Evolutionary conservation across 2,797 vertebrate genomes (phyloP), one percentile per base, ranked within the genome.

Genomic region (Gymnopithys bicolor): DNA sequence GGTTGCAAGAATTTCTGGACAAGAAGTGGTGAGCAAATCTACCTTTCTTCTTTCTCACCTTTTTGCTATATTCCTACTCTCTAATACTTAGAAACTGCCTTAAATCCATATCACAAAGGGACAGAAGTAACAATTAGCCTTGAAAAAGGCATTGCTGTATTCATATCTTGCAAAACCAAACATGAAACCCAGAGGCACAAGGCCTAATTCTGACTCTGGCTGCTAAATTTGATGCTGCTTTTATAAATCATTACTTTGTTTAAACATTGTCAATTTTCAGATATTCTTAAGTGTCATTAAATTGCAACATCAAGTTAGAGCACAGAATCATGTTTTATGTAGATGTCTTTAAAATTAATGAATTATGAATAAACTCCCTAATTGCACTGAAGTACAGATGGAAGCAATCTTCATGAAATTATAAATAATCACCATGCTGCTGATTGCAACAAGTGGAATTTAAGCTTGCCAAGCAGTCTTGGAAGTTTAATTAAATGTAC

Each of bases 401-500:
- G 94, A 92, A 94, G 59, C 43, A 96, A 68, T 81, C 91, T 90
- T 94, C 48, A 86, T 68, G 67, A 89, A 81, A 88, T 96, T 97
- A 95, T 64, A 94, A 97, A 93, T 95, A 97, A 97, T 97, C 91
- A 67, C 66, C 52, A 70, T 37, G 35, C 69, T 95, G 93, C 62
- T 96, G 87, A 96, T 95, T 97, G 93, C 41, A 96, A 95, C 94
- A 95, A 96, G 48, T 92, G 43, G 24, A 95, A 96, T 76, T 93
- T 87, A 89, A 93, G 89, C 90, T 90, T 94, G 92, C 93, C 84
- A 96, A 85, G 68, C 80, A 52, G 91, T 67, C 62, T 89, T 94
- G 89, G 87, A 96, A 95, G 63, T 96, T 97, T 96, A 96, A 97
- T 97, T 96, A 95, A 95, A 88, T 79, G 53, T 86, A 89, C 59